phyloP scores from a whole-genome alignment of 1,140 invertebrate genomes.

The Asbolus verrucosus region DNA sequence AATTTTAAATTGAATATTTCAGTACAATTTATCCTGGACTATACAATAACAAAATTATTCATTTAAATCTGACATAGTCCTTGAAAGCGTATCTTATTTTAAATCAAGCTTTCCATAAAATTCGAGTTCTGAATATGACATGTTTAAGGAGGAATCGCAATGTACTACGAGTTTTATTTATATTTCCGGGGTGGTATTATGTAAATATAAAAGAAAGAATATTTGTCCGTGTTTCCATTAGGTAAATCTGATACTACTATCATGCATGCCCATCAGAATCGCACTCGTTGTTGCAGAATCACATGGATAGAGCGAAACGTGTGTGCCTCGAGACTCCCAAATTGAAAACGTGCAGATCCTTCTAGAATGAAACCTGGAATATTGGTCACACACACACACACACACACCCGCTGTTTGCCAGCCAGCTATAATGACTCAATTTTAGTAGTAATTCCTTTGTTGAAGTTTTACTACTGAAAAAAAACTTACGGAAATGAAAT shows the following conservation, averaged over 20 bases:
- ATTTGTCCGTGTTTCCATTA: conserved; percentile 37
- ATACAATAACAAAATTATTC: too few relatives aligned
- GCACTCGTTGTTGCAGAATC: conserved; percentile 6
- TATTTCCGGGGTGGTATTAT: background rate
- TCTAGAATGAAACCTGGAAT: conserved; percentile 40
- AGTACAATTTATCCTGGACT: too few relatives aligned
- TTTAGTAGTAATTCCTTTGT: conserved; percentile 29
- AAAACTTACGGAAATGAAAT: too few relatives aligned
- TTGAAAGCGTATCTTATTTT: too few relatives aligned
- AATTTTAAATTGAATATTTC: too few relatives aligned
- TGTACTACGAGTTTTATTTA: conserved; percentile 6
- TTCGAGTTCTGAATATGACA: too few relatives aligned
- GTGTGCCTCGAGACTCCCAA: conserved; percentile 27
- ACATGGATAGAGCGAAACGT: conserved; percentile 38
- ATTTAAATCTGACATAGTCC: too few relatives aligned
- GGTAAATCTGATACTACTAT: conserved; percentile 26
- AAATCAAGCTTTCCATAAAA: too few relatives aligned
- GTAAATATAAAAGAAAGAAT: conserved; percentile 27
- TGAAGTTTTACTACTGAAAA: too few relatives aligned
- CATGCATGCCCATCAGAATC: conserved; percentile 21
- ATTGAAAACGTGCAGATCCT: conserved; percentile 41
- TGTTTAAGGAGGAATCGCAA: too few relatives aligned
- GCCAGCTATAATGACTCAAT: conserved; percentile 38
- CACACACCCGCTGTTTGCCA: conserved; percentile 12
- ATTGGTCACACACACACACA: conserved; percentile 45